Evolutionary conservation across 2,797 vertebrate genomes (phyloP).

Genomic region (Choloepus didactylus): DNA sequence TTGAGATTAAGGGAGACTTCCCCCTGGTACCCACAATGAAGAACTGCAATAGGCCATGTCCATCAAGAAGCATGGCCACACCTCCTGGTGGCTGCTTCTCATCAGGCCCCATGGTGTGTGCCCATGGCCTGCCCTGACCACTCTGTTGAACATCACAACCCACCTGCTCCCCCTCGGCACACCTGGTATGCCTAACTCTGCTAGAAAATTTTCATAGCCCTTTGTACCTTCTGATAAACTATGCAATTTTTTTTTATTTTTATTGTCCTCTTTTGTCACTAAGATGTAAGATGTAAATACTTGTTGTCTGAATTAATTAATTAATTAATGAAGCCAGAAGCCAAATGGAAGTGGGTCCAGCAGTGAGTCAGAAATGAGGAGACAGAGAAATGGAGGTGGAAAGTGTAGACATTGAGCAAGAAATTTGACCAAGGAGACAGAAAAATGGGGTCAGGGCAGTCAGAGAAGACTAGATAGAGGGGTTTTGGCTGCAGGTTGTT

Average conservation of each 20-base stretch:
- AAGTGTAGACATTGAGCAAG: neutral
- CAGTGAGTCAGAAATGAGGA: neutral
- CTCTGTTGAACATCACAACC: no score
- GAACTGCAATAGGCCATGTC: no score
- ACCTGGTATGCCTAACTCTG: no score
- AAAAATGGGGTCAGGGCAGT: neutral
- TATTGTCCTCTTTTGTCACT: neutral
- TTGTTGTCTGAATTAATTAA: neutral
- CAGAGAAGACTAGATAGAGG: neutral
- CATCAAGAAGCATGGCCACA: no score
- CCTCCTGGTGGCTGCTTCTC: no score
- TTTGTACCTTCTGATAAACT: neutral
- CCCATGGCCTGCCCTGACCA: no score
- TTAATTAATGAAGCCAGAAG: no score
- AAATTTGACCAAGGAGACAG: neutral
- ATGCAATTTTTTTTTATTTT: neutral
- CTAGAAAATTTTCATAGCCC: no score
- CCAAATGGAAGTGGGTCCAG: neutral
- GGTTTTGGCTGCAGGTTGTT: neutral
- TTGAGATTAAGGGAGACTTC: neutral
- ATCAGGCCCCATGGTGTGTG: no score
- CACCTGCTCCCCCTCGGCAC: no score
- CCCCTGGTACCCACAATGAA: no score
- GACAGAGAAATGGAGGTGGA: neutral
- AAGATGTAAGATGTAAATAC: neutral